Base-by-base conservation (phyloP, 2,113 vertebrate genomes). In the Podiceps cristatus region DNA sequence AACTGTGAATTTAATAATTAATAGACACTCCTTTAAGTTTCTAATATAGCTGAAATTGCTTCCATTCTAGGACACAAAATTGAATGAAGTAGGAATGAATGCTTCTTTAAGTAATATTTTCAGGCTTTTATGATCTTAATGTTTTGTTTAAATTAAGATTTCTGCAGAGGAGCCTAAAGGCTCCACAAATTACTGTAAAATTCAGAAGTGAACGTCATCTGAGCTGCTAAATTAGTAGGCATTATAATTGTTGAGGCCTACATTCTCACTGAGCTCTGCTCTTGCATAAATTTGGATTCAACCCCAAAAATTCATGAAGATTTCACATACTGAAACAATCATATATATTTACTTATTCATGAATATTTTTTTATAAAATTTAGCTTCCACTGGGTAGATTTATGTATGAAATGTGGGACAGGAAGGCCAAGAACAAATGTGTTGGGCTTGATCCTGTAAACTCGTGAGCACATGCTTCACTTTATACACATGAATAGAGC, bases 1-100 rank as follows among this genome's bases (percentile, higher is more conserved):
- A 84, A 47, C 28, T 27, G 44, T 31, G 56, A 80, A 81, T 95
- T 90, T 86, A 88, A 88, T 73, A 75, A 90, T 86, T 94, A 86
- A 62, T 22, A 64, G 52, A 58, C 33, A 55, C 7, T 15, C 27
- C 18, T 77, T 63, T 58, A 52, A 58, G 49, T 35, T 75, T 88
- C 77, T 84, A 60, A 58, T n/a, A 16, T 58, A 72, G 28, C 47
- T 86, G 68, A 86, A 83, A 55, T 72, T 86, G n/a, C 42, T 80
- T 67, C 47, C 25, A 49, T 75, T 44, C 50, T 60, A 64, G 44
- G 58, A 88, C 88, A 69, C 20, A 56, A 91, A 71, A 42, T 42
- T 42, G 42, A 42, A 47, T 11, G 19, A 63, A 59, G 23, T 35
- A 37, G 37, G 14, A 50, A 62, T 1, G 7, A 50, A 62, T 60